A percentile compares a stretch with the other conserved stretches of the same genome.
Conservation (phyloP, 2,888 invertebrate species). For the Orthosia cruda region DNA sequence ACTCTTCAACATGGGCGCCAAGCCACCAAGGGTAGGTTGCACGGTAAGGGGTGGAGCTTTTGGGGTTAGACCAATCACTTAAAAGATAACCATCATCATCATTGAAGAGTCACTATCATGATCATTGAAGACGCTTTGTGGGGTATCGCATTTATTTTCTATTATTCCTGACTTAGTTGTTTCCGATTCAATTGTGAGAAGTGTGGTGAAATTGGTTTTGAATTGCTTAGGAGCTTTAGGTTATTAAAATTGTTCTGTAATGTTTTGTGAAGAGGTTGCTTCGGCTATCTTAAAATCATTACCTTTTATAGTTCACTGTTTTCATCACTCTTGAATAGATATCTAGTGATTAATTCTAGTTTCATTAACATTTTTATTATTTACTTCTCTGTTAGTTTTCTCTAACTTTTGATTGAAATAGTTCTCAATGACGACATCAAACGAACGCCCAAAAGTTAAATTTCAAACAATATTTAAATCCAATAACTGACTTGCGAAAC, state of each 20-base stretch:
- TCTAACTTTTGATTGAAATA: slow-evolving; percentile 41
- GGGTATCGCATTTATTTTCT: slow-evolving; percentile 64
- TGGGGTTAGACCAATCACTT: slow-evolving; percentile 85
- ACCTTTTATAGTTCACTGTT: slow-evolving; percentile 6
- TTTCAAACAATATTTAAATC: slow-evolving; percentile 46
- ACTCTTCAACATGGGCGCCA: slow-evolving; percentile 97
- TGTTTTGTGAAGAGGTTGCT: not conserved
- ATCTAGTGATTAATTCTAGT: not conserved
- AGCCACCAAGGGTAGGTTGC: slow-evolving; percentile 94
- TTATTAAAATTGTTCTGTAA: not conserved
- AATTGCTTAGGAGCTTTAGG: not conserved
- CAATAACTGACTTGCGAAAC: slow-evolving; percentile 61
- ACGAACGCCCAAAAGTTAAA: slow-evolving; percentile 30
- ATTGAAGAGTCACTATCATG: slow-evolving; percentile 59
- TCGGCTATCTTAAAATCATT: not conserved
- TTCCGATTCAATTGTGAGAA: slow-evolving; percentile 33
- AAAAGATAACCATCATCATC: slow-evolving; percentile 77
- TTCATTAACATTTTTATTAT: not conserved
- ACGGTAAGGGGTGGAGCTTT: slow-evolving; percentile 92
- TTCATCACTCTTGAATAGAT: not conserved
- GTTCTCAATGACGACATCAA: slow-evolving; percentile 35
- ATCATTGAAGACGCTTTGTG: slow-evolving; percentile 63
- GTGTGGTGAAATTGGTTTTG: slow-evolving; percentile 42
- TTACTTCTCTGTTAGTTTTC: slow-evolving; percentile 4
- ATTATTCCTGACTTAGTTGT: slow-evolving; percentile 42